These are phyloP conservation scores for Aplysina aerophoba DNA, from an alignment of 37 sponge, comb jelly and placozoan genomes.

Conservation along the genomic window DNA sequence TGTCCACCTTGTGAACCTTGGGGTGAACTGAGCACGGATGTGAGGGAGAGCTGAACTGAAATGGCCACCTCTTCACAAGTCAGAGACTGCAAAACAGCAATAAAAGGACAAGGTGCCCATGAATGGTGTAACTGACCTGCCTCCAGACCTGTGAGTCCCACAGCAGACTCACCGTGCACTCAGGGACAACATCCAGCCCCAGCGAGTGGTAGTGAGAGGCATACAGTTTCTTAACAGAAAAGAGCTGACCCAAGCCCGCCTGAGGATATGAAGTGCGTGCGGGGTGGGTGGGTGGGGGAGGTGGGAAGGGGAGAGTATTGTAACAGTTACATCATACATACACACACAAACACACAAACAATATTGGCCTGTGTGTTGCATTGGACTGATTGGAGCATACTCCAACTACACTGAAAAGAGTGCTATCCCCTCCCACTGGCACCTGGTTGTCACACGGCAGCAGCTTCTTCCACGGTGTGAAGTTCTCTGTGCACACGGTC, in stretches of 20 bases:
- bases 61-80: background rate
- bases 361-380: no score
- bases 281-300: background rate
- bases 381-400: no score
- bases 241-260: constrained; percentile 65
- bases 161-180: constrained; percentile 50
- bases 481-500: constrained; percentile 97
- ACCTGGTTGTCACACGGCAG: constrained; percentile 90
- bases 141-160: background rate
- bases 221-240: constrained; percentile 70
- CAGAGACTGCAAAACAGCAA: background rate
- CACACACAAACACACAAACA: no score
- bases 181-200: constrained; percentile 67
- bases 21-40: background rate
- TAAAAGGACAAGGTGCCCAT: background rate
- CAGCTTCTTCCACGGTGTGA: constrained; percentile 96
- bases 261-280: background rate
- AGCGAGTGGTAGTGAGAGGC: constrained; percentile 91
- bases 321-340: background rate
- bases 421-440: background rate
- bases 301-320: background rate
- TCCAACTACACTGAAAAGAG: no score
- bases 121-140: background rate
- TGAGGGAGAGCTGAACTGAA: constrained; percentile 7
- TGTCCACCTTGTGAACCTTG: background rate